Evolutionary conservation across 1,140 invertebrate species (phyloP).

Genomic region (Drosophila guanche): DNA sequence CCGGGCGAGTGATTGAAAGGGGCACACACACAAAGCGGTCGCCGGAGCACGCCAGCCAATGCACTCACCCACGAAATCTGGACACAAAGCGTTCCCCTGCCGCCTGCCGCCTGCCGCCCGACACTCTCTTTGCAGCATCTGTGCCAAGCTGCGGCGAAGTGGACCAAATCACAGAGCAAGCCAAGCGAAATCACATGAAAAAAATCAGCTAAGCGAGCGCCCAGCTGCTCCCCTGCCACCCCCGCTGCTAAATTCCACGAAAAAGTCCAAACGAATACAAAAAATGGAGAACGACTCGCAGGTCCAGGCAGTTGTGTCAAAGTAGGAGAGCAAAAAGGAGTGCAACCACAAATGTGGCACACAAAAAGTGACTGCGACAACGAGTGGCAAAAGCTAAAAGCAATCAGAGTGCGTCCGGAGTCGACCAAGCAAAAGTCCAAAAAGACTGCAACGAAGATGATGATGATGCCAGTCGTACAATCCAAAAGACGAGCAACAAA

Average conservation of each 20-base stretch:
- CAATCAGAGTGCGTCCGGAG: slow-evolving; percentile 24
- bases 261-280: not conserved
- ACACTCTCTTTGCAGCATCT: too few species aligned
- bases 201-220: slow-evolving; percentile 36
- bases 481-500: slow-evolving; percentile 56
- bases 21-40: slow-evolving; percentile 25
- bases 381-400: slow-evolving; percentile 31
- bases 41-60: slow-evolving; percentile 41
- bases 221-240: not conserved
- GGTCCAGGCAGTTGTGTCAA: slow-evolving; percentile 21
- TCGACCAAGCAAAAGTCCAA: slow-evolving; percentile 20
- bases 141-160: not conserved
- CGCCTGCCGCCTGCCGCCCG: not conserved
- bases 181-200: slow-evolving; percentile 46
- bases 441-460: slow-evolving; percentile 64
- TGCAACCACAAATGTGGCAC: slow-evolving; percentile 26
- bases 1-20: slow-evolving; percentile 2
- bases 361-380: slow-evolving; percentile 18
- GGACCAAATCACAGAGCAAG: not conserved
- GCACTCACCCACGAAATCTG: slow-evolving; percentile 54
- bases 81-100: slow-evolving; percentile 22
- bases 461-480: not conserved
- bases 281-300: slow-evolving; percentile 1
- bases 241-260: not conserved
- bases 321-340: too few species aligned